Percentiles rank a stretch among this genome's conserved stretches.
Evolutionary conservation across 2,797 vertebrate species (phyloP).

Genomic region (Sebastolobus alascanus): DNA sequence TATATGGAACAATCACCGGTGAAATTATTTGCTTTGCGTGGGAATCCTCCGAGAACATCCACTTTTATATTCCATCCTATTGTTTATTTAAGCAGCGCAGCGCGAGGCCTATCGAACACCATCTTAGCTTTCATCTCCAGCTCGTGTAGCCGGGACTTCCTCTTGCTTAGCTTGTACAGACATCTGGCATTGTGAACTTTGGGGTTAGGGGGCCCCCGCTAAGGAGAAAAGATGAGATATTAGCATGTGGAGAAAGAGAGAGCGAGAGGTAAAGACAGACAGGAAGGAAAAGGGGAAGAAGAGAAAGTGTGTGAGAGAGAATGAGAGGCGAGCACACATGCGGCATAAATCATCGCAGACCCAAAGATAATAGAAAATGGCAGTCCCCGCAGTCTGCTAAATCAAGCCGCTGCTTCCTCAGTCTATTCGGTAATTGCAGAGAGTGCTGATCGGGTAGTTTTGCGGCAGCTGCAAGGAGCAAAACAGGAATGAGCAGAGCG

Average conservation of each 20-base stretch:
- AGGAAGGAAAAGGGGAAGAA: constrained; percentile 61
- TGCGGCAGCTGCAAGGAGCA: constrained; percentile 49
- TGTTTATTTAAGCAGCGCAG: constrained; percentile 71
- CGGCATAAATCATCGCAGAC: constrained; percentile 78
- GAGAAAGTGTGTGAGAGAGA: constrained; percentile 67
- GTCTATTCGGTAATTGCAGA: constrained; percentile 75
- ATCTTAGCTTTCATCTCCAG: constrained; percentile 74
- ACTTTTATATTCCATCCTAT: constrained; percentile 34
- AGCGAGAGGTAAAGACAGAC: constrained; percentile 57
- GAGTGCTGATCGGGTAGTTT: constrained; percentile 80
- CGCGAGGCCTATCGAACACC: constrained; percentile 58
- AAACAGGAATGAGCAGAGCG: constrained; percentile 53
- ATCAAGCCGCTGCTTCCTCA: constrained; percentile 79
- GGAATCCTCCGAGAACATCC: constrained; percentile 66
- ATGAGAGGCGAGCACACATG: constrained; percentile 53
- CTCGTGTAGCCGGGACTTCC: constrained; percentile 67
- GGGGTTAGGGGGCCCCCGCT: constrained; percentile 59
- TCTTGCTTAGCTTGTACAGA: constrained; percentile 62
- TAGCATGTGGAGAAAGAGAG: constrained; percentile 66
- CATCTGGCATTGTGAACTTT: constrained; percentile 78
- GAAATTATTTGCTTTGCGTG: constrained; percentile 68
- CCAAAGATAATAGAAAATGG: constrained; percentile 80
- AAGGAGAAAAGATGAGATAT: constrained; percentile 71
- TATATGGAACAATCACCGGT: constrained; percentile 59
- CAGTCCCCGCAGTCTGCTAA: constrained; percentile 78